Conservation (phyloP, 1,140 invertebrate species). For the Drosophila busckii region DNA sequence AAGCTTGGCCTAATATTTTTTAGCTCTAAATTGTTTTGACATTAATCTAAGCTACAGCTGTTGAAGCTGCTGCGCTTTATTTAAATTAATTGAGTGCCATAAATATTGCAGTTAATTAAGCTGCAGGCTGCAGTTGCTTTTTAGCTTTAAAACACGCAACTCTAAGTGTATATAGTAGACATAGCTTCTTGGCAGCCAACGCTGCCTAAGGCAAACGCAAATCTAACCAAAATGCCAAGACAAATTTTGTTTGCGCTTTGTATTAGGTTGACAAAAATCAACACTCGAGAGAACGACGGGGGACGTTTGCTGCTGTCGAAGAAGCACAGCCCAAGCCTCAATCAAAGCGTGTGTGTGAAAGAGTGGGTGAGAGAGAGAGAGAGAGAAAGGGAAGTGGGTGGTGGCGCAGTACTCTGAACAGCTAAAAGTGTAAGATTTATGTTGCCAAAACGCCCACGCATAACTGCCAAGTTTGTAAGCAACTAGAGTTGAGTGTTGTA, state of each 20-base stretch:
- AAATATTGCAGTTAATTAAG: too few relatives aligned
- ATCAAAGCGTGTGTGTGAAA: conserved; percentile 32
- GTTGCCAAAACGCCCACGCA: conserved; percentile 26
- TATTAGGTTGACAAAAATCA: conserved; percentile 74
- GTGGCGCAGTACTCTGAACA: too few relatives aligned
- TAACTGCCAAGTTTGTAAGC: background rate
- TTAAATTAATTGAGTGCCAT: too few relatives aligned
- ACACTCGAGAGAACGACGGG: conserved; percentile 31
- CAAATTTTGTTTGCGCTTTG: conserved; percentile 71
- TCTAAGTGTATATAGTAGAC: too few relatives aligned
- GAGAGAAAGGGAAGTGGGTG: background rate
- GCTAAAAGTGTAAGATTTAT: conserved; percentile 26
- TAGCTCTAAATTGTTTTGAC: too few relatives aligned
- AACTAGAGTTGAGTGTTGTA: background rate
- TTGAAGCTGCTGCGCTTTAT: too few relatives aligned
- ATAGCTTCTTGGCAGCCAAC: too few relatives aligned
- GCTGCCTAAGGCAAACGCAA: conserved; percentile 29
- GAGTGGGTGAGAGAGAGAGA: background rate
- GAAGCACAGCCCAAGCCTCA: conserved; percentile 16
- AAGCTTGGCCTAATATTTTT: too few relatives aligned
- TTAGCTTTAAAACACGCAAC: too few relatives aligned
- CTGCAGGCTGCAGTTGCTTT: too few relatives aligned
- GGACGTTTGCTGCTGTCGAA: conserved; percentile 16
- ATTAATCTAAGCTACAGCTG: too few relatives aligned
- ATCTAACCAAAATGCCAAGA: conserved; percentile 68